phyloP scores from a whole-genome alignment of 2,113 vertebrate genomes.

The Nymphicus hollandicus region DNA sequence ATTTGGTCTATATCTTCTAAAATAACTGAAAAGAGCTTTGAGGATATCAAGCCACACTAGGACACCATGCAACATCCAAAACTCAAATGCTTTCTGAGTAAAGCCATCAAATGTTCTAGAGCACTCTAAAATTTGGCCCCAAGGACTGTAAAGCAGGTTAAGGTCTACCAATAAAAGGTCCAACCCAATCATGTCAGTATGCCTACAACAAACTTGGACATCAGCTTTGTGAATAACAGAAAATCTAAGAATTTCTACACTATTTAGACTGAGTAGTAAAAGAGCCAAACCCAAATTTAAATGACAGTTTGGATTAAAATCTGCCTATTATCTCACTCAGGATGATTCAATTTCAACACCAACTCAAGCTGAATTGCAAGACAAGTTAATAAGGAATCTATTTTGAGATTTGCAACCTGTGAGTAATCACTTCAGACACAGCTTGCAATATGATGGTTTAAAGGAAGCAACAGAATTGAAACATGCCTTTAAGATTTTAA shows the following conservation, averaged over 20 bases:
- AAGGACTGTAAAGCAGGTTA: neutral
- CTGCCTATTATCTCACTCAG: neutral
- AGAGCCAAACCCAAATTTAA: neutral
- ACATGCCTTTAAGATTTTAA: neutral
- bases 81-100: neutral
- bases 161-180: neutral
- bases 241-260: neutral
- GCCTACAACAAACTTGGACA: neutral
- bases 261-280: neutral
- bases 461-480: neutral
- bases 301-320: neutral
- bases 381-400: neutral
- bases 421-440: neutral
- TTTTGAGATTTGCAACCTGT: neutral
- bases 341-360: neutral
- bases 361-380: neutral
- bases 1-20: neutral
- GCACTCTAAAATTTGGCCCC: neutral
- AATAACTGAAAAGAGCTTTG: neutral
- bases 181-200: neutral
- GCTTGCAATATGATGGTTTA: neutral
- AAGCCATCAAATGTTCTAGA: neutral
- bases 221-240: neutral
- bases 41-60: neutral
- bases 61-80: neutral